Evolutionary conservation across 2,113 vertebrate genomes (phyloP).

Genomic region (Gorsachius goisagi): DNA sequence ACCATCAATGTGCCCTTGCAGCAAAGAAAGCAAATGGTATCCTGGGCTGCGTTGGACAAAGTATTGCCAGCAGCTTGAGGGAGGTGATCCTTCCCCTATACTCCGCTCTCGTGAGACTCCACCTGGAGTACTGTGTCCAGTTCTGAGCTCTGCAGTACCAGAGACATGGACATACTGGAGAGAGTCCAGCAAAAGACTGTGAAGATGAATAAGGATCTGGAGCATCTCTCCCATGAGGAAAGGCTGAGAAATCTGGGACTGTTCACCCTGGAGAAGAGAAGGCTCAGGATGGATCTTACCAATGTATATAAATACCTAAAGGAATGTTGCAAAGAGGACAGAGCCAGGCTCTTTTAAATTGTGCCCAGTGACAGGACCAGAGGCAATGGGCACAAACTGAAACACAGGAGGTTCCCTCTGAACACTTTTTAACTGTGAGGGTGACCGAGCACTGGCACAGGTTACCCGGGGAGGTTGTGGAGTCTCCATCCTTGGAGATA

Average conservation of each 20-base stretch:
- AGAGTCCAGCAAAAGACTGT: neutral
- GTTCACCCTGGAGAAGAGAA: neutral
- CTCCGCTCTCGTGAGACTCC: neutral
- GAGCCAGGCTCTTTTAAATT: neutral
- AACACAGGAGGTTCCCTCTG: neutral
- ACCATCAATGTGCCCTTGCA: neutral
- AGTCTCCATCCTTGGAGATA: neutral
- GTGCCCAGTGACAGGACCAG: neutral
- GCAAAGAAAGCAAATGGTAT: neutral
- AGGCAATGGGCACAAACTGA: neutral
- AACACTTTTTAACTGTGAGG: neutral
- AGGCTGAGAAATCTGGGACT: neutral
- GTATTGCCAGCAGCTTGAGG: neutral
- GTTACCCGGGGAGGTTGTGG: neutral
- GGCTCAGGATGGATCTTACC: neutral
- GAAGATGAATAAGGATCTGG: neutral
- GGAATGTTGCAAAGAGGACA: neutral
- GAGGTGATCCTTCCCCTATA: neutral
- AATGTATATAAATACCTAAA: neutral
- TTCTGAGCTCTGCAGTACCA: neutral
- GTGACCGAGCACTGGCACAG: neutral
- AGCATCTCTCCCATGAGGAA: neutral
- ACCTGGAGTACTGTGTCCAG: neutral
- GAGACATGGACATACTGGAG: neutral
- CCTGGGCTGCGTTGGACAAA: neutral